A percentile compares a stretch with the other conserved stretches of the same genome.
Conservation (phyloP, 37 sponge, comb jelly and placozoan species). For the Diacarnus erythraeanus region DNA sequence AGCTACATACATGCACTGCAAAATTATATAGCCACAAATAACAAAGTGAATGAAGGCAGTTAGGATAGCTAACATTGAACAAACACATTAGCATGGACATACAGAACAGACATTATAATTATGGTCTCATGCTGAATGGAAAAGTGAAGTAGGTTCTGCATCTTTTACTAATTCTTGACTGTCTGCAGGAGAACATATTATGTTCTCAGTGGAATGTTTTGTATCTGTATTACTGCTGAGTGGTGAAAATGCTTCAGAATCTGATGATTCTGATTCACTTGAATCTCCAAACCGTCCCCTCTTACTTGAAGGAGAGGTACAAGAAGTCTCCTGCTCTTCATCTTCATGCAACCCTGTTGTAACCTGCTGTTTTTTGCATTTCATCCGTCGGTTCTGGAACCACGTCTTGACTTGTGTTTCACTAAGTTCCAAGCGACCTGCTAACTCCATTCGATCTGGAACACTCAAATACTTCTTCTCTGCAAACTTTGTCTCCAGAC, state of each 20-base stretch:
- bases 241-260: conserved; percentile 1
- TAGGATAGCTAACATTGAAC: too few relatives aligned
- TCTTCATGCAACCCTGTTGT: conserved; percentile 14
- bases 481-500: conserved; percentile 89
- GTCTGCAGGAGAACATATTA: background rate
- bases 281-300: conserved; percentile 11
- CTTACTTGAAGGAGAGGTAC: conserved; percentile 25
- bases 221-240: background rate
- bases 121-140: background rate
- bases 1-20: too few relatives aligned
- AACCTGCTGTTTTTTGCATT: conserved; percentile 86
- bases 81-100: too few relatives aligned
- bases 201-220: background rate
- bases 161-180: background rate
- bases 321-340: background rate
- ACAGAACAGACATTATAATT: too few relatives aligned
- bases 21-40: too few relatives aligned
- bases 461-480: conserved; percentile 94
- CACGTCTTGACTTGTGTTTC: conserved; percentile 97
- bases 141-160: background rate
- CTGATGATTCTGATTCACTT: conserved; percentile 24
- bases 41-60: too few relatives aligned
- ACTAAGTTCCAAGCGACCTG: conserved; percentile 81
- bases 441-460: conserved; percentile 91
- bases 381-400: conserved; percentile 96